Evolutionary conservation across 2,888 invertebrate genomes (phyloP).

Genomic region (Temnothorax rugatulus): DNA sequence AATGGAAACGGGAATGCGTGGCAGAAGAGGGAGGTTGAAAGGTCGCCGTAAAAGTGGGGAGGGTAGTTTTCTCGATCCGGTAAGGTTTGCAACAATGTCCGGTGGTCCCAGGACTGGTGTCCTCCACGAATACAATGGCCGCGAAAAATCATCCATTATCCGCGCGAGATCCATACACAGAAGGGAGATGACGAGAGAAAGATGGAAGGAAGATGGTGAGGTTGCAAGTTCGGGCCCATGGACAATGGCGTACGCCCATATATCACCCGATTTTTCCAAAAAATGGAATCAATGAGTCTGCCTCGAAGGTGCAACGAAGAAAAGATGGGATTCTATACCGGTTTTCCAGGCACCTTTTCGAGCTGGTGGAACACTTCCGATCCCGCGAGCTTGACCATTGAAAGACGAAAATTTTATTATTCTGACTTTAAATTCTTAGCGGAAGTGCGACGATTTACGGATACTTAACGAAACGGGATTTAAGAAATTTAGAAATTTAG

Average conservation of each 20-base stretch:
- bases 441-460: neutral
- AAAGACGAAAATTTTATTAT: conserved; percentile 30
- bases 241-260: conserved; percentile 84
- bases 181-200: conserved; percentile 43
- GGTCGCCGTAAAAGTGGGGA: conserved; percentile 51
- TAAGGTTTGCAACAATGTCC: conserved; percentile 80
- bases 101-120: conserved; percentile 72
- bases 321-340: conserved; percentile 62
- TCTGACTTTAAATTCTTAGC: neutral
- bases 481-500: neutral
- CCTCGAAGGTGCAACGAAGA: conserved; percentile 72
- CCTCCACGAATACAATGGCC: conserved; percentile 82
- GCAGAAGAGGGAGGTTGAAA: conserved; percentile 42
- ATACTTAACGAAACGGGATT: neutral
- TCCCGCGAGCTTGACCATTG: conserved; percentile 48
- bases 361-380: conserved; percentile 62
- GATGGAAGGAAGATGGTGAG: conserved; percentile 50
- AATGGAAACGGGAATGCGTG: conserved; percentile 65
- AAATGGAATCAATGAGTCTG: conserved; percentile 80
- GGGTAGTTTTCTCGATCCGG: conserved; percentile 70
- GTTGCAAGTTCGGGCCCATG: conserved; percentile 65
- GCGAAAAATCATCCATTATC: conserved; percentile 86
- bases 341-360: conserved; percentile 53
- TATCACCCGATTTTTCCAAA: conserved; percentile 85
- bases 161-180: conserved; percentile 61